phyloP scores from a whole-genome alignment of 2,888 invertebrate species.

The Cheilosia variabilis region DNA sequence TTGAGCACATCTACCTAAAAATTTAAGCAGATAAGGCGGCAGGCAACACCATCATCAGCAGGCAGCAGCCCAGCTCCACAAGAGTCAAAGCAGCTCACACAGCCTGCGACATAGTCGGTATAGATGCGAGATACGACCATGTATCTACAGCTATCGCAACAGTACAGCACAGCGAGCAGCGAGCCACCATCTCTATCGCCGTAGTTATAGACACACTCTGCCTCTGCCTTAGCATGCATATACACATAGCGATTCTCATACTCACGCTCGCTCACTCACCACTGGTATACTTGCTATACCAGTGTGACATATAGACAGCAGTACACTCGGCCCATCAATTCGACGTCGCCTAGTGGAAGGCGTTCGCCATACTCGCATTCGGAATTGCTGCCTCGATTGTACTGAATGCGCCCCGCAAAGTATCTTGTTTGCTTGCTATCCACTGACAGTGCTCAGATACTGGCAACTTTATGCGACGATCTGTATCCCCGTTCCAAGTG shows the following conservation, averaged over 20 bases:
- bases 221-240: conserved; percentile 42
- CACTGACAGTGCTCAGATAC: conserved; percentile 64
- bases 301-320: conserved; percentile 80
- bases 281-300: conserved; percentile 78
- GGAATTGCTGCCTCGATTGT: conserved; percentile 79
- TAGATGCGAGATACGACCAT: conserved; percentile 66
- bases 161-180: conserved; percentile 44
- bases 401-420: conserved; percentile 79
- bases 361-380: conserved; percentile 80
- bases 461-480: conserved; percentile 78
- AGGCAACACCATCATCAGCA: conserved; percentile 75
- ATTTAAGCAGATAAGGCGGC: conserved; percentile 76
- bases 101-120: conserved; percentile 63
- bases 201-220: conserved; percentile 55
- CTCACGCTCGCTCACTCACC: conserved; percentile 74
- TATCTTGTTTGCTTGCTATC: conserved; percentile 74
- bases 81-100: conserved; percentile 75
- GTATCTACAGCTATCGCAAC: conserved; percentile 62
- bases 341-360: conserved; percentile 78
- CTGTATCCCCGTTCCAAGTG: conserved; percentile 81
- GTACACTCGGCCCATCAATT: conserved; percentile 79
- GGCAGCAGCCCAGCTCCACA: conserved; percentile 73
- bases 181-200: conserved; percentile 63
- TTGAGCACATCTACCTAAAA: conserved; percentile 75
- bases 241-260: conserved; percentile 70